phyloP scores from a whole-genome alignment of 2,797 vertebrate species.

The Pangasius macronema region DNA sequence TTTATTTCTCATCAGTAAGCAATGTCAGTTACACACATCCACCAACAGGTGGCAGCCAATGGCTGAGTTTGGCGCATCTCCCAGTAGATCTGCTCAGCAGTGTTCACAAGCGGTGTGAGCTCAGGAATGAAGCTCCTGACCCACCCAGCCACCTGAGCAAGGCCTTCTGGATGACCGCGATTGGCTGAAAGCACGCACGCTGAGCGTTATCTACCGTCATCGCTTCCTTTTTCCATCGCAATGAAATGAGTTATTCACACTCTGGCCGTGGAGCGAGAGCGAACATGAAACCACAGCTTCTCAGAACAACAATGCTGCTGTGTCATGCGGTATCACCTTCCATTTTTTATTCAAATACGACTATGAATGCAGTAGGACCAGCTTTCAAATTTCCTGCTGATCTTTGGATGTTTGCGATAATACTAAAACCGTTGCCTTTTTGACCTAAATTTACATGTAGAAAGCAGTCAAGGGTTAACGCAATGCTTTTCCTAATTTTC shows the following conservation, averaged over 20 bases:
- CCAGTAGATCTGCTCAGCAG: neutral
- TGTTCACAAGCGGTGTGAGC: neutral
- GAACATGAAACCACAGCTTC: neutral
- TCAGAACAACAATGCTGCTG: neutral
- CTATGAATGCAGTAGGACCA: neutral
- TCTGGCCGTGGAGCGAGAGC: neutral
- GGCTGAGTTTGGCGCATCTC: constrained; percentile 21
- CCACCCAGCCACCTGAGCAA: neutral
- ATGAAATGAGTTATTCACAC: neutral
- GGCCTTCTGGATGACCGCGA: neutral
- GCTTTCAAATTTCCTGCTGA: neutral
- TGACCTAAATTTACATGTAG: neutral
- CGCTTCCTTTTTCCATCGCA: neutral
- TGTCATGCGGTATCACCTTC: neutral
- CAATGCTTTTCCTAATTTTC: no score
- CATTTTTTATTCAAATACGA: neutral
- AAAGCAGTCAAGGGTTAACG: neutral
- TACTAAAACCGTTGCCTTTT: neutral
- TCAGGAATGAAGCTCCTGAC: neutral
- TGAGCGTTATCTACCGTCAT: neutral
- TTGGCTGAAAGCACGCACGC: neutral
- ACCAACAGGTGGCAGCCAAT: constrained; percentile 72
- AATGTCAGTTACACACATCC: constrained; percentile 13
- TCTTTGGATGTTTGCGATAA: neutral
- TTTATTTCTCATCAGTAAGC: no score